Percentiles rank a stretch among this genome's conserved stretches.
Conservation (phyloP, 2,797 vertebrate genomes). For the Pantherophis vulpinus region DNA sequence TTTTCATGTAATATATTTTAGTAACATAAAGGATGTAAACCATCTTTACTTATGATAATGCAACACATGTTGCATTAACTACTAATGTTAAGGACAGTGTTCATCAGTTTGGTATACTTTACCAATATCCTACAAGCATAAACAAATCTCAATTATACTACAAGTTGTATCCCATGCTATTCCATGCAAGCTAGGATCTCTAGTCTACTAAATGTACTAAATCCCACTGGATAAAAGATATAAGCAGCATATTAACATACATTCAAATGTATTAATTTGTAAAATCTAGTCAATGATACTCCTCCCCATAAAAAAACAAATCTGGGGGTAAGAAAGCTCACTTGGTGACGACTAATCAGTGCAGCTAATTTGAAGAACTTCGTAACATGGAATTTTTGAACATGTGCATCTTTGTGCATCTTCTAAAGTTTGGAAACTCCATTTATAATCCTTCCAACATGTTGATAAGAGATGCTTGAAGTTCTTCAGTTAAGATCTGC, state of each 20-base stretch:
- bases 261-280: not conserved
- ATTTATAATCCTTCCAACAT: not conserved
- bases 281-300: not conserved
- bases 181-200: not conserved
- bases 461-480: not conserved
- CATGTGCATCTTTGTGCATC: not conserved
- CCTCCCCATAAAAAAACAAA: not conserved
- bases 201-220: not conserved
- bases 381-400: not conserved
- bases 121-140: not conserved
- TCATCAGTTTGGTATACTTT: not conserved
- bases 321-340: not conserved
- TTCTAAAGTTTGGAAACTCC: not conserved
- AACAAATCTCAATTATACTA: not conserved
- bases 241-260: not conserved
- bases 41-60: not conserved
- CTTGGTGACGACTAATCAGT: not conserved
- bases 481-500: not conserved
- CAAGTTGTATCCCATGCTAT: not conserved
- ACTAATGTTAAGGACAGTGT: not conserved
- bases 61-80: not conserved
- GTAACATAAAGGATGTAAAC: not conserved
- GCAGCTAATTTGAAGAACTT: not conserved
- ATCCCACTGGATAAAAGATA: not conserved
- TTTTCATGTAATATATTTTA: not conserved